Percentiles rank a stretch among this genome's conserved stretches.
These are phyloP conservation scores for Microcebus murinus DNA, from an alignment of 2,113 vertebrate genomes.

Conservation along the genomic window DNA sequence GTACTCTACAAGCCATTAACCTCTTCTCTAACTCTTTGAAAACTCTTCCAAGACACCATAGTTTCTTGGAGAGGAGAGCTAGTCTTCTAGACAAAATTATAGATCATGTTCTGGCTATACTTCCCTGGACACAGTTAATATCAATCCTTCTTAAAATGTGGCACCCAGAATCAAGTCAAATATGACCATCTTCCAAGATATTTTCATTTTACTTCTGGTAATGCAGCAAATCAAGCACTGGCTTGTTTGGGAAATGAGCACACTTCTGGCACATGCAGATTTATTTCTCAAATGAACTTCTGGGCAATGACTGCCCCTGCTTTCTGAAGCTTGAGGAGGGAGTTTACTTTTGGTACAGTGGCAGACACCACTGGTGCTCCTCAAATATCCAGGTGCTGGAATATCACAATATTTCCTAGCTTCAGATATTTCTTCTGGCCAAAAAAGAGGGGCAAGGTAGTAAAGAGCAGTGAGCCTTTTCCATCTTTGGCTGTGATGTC, in stretches of 20 bases:
- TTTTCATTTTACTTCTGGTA: not conserved
- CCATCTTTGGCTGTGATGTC: not conserved
- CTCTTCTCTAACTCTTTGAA: constrained; percentile 13
- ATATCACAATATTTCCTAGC: not conserved
- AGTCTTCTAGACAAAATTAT: not conserved
- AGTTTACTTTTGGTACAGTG: not conserved
- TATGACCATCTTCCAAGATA: not conserved
- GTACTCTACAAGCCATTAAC: not conserved
- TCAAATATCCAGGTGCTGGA: not conserved
- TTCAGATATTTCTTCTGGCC: not conserved
- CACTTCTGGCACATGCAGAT: not conserved
- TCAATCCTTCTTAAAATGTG: not conserved
- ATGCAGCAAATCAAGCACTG: not conserved
- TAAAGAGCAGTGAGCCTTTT: not conserved
- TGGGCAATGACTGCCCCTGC: not conserved
- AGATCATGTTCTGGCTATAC: not conserved
- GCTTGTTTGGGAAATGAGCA: not conserved
- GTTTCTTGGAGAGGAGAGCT: not conserved
- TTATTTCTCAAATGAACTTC: constrained; percentile 1
- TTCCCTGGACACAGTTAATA: not conserved
- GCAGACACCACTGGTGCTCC: not conserved
- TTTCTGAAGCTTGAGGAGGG: not conserved
- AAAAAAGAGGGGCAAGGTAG: not conserved
- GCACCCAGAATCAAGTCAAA: not conserved
- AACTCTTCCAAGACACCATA: not conserved